Percentiles rank a stretch among this genome's conserved stretches.
Evolutionary conservation across 2,888 invertebrate species (phyloP).

Genomic region (Plemyria rubiginata): DNA sequence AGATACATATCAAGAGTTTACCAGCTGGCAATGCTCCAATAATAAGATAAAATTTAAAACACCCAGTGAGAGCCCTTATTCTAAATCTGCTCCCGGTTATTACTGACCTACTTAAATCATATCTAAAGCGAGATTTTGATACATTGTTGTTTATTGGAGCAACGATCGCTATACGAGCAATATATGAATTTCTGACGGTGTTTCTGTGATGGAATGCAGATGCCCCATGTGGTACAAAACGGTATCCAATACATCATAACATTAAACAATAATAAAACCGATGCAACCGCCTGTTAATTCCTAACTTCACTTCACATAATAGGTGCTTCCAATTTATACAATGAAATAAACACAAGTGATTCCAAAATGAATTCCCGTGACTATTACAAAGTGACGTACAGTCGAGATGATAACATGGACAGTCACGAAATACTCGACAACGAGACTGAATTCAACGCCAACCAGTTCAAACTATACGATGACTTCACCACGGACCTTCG

Average conservation of each 20-base stretch:
- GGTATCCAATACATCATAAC: constrained; percentile 65
- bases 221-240: constrained; percentile 44
- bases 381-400: constrained; percentile 74
- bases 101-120: constrained; percentile 59
- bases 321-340: constrained; percentile 45
- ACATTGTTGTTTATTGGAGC: constrained; percentile 26
- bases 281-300: constrained; percentile 49
- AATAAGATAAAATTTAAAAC: constrained; percentile 53
- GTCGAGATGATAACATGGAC: constrained; percentile 53
- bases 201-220: constrained; percentile 28
- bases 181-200: constrained; percentile 31
- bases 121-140: constrained; percentile 48
- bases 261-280: constrained; percentile 40
- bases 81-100: constrained; percentile 58
- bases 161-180: constrained; percentile 30
- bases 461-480: constrained; percentile 79
- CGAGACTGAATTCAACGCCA: constrained; percentile 79
- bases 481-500: constrained; percentile 78
- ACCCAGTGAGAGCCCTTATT: constrained; percentile 61
- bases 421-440: constrained; percentile 72
- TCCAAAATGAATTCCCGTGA: constrained; percentile 73
- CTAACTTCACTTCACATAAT: constrained; percentile 33
- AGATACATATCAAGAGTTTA: constrained; percentile 42
- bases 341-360: constrained; percentile 41
- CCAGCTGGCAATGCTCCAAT: constrained; percentile 57